A percentile compares a stretch with the other conserved stretches of the same genome.
These are phyloP conservation scores for Adrianichthys oophorus DNA, from an alignment of 2,797 vertebrate genomes.

Conservation along the genomic window DNA sequence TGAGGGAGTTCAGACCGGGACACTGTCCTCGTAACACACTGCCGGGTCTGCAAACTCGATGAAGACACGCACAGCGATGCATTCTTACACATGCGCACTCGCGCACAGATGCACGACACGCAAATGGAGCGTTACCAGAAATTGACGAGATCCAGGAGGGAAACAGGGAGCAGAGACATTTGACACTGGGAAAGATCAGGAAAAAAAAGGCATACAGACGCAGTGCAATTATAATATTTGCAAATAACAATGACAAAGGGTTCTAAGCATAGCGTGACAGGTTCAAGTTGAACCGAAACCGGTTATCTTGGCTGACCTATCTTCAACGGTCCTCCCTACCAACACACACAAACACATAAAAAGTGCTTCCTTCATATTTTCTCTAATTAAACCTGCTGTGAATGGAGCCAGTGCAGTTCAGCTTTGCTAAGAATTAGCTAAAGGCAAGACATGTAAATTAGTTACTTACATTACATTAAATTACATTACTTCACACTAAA, in stretches of 20 bases:
- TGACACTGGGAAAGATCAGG: background rate
- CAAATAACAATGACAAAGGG: slow-evolving; percentile 18
- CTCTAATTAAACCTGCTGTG: slow-evolving; percentile 31
- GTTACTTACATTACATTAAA: too few species aligned
- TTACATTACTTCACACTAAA: background rate
- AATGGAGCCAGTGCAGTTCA: slow-evolving; percentile 33
- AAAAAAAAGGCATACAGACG: slow-evolving; percentile 1
- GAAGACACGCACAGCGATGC: background rate
- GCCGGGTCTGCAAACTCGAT: slow-evolving; percentile 11
- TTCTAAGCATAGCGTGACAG: background rate
- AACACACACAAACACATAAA: slow-evolving; percentile 16
- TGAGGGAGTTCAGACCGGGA: slow-evolving; percentile 55
- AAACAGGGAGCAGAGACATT: background rate
- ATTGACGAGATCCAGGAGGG: background rate
- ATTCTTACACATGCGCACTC: slow-evolving; percentile 8
- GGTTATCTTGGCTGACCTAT: slow-evolving; percentile 1
- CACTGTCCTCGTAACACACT: slow-evolving; percentile 40
- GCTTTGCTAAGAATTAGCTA: slow-evolving; percentile 31
- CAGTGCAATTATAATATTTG: background rate
- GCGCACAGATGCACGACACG: slow-evolving; percentile 7
- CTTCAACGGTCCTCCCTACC: slow-evolving; percentile 1
- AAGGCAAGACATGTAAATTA: slow-evolving; percentile 39
- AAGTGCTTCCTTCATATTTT: slow-evolving; percentile 19
- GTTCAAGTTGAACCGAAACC: slow-evolving; percentile 10
- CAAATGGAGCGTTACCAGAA: slow-evolving; percentile 13